Conservation (phyloP, 2,113 vertebrate species). For the Mugil cephalus region DNA sequence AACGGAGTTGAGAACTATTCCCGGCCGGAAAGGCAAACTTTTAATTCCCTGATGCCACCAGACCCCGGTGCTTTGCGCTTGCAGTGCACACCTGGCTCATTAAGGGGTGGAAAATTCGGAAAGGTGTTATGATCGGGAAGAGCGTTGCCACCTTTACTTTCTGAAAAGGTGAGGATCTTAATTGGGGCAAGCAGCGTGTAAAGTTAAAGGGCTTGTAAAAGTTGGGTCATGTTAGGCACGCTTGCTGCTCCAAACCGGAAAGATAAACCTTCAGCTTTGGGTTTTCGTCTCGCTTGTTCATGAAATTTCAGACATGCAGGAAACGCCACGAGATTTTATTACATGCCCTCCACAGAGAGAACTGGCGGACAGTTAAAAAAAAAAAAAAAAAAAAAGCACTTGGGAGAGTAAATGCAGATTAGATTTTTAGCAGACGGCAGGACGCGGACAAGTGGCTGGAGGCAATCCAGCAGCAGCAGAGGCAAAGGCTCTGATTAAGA, state of each 20-base stretch:
- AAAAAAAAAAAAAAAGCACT: no score
- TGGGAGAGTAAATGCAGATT: conserved; percentile 31
- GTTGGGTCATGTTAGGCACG: conserved; percentile 11
- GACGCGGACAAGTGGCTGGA: conserved; percentile 47
- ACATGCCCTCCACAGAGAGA: neutral
- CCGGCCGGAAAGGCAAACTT: conserved; percentile 10
- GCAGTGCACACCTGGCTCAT: neutral
- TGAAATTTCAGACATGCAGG: neutral
- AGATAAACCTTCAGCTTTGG: neutral
- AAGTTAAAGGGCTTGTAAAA: neutral
- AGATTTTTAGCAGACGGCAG: conserved; percentile 31
- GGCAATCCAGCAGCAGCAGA: conserved; percentile 50
- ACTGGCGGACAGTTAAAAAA: conserved; percentile 3
- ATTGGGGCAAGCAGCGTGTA: neutral
- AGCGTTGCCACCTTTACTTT: neutral
- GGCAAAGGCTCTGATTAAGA: conserved; percentile 52
- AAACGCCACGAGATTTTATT: neutral
- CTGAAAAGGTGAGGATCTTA: neutral
- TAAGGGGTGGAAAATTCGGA: neutral
- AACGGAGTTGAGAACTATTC: conserved; percentile 36
- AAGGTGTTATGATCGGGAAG: conserved; percentile 1
- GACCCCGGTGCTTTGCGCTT: conserved; percentile 4
- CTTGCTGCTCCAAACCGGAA: neutral
- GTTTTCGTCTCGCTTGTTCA: conserved; percentile 1
- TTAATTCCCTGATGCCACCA: conserved; percentile 31